phyloP scores from a whole-genome alignment of 2,888 invertebrate species.

The Dryadula phaetusa region DNA sequence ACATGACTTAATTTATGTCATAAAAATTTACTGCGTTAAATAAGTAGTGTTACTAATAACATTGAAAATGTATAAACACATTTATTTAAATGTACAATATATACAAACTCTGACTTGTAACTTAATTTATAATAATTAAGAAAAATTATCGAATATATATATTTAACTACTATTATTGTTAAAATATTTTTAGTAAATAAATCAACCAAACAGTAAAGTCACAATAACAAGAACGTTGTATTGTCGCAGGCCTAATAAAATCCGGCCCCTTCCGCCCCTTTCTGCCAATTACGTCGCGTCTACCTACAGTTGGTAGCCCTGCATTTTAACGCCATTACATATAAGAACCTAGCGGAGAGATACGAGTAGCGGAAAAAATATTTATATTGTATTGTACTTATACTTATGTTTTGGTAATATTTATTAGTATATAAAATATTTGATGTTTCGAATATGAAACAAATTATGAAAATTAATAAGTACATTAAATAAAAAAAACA shows the following conservation, averaged over 20 bases:
- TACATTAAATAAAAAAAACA: too few species aligned
- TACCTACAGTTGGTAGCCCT: constrained; percentile 66
- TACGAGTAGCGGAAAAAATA: constrained; percentile 46
- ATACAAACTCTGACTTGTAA: too few species aligned
- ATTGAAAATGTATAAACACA: too few species aligned
- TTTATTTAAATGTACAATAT: too few species aligned
- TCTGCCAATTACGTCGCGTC: constrained; percentile 59
- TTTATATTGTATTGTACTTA: not conserved
- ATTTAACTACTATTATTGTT: not conserved
- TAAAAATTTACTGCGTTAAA: not conserved
- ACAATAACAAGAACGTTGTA: constrained; percentile 41
- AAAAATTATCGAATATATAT: not conserved
- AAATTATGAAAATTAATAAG: too few species aligned
- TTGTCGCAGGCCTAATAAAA: constrained; percentile 46
- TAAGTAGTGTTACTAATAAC: not conserved
- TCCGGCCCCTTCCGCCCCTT: constrained; percentile 50
- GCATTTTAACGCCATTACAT: constrained; percentile 53
- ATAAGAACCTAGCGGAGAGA: constrained; percentile 51
- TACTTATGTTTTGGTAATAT: too few species aligned
- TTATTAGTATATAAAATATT: too few species aligned
- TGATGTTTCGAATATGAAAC: too few species aligned
- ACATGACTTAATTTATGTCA: not conserved
- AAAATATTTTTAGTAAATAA: constrained; percentile 25
- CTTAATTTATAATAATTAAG: not conserved
- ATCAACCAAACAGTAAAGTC: constrained; percentile 31